Conservation (phyloP, 2,888 invertebrate species). For the Chironomus tentans region DNA sequence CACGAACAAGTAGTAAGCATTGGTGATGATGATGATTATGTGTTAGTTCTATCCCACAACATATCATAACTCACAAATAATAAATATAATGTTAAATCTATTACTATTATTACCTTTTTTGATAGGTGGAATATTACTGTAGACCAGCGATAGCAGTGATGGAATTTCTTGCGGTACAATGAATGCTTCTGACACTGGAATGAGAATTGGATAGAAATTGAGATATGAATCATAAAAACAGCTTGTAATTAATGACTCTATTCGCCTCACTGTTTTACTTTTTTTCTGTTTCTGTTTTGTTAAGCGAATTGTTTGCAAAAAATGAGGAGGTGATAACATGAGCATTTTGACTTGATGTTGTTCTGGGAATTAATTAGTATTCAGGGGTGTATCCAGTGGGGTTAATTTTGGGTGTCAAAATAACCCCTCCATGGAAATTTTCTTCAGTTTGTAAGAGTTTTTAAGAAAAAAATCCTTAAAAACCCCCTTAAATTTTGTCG, state of each 20-base stretch:
- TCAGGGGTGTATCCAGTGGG: no score
- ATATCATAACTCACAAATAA: not conserved
- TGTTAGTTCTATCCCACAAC: no score
- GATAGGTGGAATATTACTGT: conserved; percentile 75
- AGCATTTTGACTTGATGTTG: no score
- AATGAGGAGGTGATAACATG: not conserved
- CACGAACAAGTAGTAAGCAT: no score
- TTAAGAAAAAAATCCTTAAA: no score
- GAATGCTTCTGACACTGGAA: conserved; percentile 40
- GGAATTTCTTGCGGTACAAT: conserved; percentile 75
- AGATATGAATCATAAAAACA: not conserved
- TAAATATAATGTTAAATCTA: not conserved
- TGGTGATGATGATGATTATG: not conserved
- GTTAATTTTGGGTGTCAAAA: no score
- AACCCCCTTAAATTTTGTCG: no score
- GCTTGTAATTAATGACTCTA: conserved; percentile 2
- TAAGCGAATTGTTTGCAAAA: not conserved
- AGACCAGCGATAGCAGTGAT: conserved; percentile 66
- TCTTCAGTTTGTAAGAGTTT: no score
- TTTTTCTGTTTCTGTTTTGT: not conserved
- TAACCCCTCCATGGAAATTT: no score
- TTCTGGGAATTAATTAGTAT: no score
- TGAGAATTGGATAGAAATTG: not conserved
- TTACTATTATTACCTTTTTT: conserved; percentile 58
- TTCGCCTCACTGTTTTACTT: not conserved